Conservation (phyloP, 2,888 invertebrate species). For the Protonemura montana region DNA sequence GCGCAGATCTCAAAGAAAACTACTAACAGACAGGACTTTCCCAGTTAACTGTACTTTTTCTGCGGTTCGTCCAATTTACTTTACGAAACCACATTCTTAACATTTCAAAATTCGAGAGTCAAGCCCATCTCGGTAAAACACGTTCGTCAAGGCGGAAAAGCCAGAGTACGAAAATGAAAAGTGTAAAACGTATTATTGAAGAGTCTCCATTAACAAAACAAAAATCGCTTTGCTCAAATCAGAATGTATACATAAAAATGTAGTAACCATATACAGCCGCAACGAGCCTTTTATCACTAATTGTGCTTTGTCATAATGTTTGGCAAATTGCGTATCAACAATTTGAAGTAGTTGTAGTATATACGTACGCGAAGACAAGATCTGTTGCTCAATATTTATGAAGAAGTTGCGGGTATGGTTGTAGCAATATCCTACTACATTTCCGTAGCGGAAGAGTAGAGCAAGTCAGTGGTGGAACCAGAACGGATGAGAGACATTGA, state of each 20-base stretch:
- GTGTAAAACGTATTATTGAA: neutral
- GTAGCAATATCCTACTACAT: constrained; percentile 32
- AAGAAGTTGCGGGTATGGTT: constrained; percentile 15
- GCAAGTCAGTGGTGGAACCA: neutral
- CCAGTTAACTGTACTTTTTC: constrained; percentile 13
- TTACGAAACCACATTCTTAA: constrained; percentile 31
- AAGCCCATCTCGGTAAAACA: neutral
- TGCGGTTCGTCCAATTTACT: constrained; percentile 34
- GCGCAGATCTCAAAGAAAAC: neutral
- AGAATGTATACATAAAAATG: neutral
- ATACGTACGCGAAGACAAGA: neutral
- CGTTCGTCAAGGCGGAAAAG: neutral
- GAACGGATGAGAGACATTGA: neutral
- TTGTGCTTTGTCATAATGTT: neutral
- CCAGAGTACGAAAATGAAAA: neutral
- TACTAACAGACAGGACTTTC: neutral
- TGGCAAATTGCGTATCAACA: neutral
- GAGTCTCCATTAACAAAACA: neutral
- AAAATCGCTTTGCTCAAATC: neutral
- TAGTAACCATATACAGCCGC: too few relatives aligned
- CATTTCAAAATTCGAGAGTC: constrained; percentile 18
- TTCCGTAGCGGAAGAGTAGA: constrained; percentile 30
- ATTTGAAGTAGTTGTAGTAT: neutral
- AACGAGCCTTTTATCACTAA: neutral
- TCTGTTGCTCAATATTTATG: constrained; percentile 32